A percentile compares a stretch with the other conserved stretches of the same genome.
These are phyloP conservation scores for Trilocha varians DNA, from an alignment of 2,888 invertebrate species.

Conservation along the genomic window DNA sequence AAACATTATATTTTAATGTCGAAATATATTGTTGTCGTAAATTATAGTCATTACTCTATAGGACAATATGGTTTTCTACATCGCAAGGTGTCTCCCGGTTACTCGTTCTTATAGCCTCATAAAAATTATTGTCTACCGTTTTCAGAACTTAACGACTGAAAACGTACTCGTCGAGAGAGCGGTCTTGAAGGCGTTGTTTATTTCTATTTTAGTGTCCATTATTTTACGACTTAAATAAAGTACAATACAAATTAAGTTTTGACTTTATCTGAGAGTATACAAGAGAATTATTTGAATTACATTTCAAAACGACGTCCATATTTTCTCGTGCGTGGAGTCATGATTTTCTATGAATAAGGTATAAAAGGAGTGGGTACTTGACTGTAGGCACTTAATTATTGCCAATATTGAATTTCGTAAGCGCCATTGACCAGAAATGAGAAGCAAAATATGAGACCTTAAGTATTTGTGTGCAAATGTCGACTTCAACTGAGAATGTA, in stretches of 20 bases:
- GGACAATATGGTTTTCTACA: conserved; percentile 12
- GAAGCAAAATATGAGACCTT: no score
- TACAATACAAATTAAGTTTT: neutral
- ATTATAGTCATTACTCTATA: conserved; percentile 13
- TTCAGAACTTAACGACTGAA: conserved; percentile 10
- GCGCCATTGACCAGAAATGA: no score
- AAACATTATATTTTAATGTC: neutral
- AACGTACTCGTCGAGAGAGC: neutral
- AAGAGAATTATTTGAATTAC: no score
- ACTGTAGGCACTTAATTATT: no score
- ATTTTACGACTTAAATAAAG: neutral
- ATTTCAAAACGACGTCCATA: no score
- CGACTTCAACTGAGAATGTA: no score
- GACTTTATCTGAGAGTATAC: neutral
- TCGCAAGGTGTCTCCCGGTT: conserved; percentile 10
- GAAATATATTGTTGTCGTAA: conserved; percentile 5
- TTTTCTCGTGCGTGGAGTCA: no score
- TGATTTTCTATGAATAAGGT: no score
- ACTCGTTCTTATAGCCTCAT: conserved; percentile 12
- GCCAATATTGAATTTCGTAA: no score
- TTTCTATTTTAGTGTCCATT: neutral
- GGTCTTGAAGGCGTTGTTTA: neutral
- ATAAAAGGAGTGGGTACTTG: no score
- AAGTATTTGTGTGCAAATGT: no score
- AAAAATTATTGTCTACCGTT: conserved; percentile 16